Conservation (phyloP, 1,140 invertebrate genomes). For the Drosophila yakuba region DNA sequence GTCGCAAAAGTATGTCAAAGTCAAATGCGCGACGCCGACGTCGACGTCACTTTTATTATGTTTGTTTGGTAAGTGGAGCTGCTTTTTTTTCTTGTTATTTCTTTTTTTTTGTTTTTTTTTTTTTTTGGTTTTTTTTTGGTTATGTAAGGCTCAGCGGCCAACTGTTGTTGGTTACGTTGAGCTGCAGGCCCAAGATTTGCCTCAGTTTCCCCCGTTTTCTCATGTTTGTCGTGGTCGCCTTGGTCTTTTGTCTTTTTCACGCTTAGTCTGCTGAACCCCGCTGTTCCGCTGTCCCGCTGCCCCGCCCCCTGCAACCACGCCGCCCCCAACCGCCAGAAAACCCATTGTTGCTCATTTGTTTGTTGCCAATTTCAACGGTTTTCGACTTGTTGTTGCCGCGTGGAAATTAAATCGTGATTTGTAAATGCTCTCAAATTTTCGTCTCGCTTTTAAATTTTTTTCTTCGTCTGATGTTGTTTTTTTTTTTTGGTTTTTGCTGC, state of each 20-base stretch:
- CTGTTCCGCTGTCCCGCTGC: background rate
- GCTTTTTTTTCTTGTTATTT: constrained; percentile 16
- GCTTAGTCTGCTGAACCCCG: constrained; percentile 20
- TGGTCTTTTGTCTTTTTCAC: constrained; percentile 78
- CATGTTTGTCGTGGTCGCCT: constrained; percentile 57
- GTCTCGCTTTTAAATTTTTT: constrained; percentile 54
- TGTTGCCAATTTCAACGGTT: constrained; percentile 82
- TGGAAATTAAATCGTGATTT: constrained; percentile 80
- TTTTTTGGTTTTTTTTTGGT: constrained; percentile 29
- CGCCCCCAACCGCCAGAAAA: background rate
- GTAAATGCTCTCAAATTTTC: constrained; percentile 82
- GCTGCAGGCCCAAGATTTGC: constrained; percentile 52
- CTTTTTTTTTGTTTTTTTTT: constrained; percentile 9
- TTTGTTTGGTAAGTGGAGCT: constrained; percentile 80
- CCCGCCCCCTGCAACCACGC: background rate
- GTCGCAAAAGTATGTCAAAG: constrained; percentile 83
- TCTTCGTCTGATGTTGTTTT: background rate
- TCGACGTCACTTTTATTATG: constrained; percentile 74
- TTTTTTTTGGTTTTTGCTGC: constrained; percentile 18
- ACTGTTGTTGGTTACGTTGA: constrained; percentile 76
- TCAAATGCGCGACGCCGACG: constrained; percentile 64
- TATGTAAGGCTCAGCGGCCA: constrained; percentile 72
- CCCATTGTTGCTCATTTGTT: constrained; percentile 67
- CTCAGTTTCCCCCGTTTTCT: constrained; percentile 18
- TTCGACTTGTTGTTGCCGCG: constrained; percentile 59